Evolutionary conservation across 2,888 invertebrate species (phyloP).

Genomic region (Sarcophaga rosellei): DNA sequence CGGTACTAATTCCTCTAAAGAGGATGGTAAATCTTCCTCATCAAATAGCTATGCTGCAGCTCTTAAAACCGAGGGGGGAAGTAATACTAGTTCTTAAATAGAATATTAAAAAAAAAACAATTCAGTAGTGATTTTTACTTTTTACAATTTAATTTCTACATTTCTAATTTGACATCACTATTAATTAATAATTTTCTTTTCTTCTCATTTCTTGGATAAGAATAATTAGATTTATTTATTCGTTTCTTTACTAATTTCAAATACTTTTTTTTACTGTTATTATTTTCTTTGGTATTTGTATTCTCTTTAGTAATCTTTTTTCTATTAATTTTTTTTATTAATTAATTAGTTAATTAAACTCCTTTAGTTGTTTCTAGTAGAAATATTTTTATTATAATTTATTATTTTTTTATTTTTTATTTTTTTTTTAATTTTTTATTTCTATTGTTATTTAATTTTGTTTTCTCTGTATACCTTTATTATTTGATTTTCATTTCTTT

Average conservation of each 20-base stretch:
- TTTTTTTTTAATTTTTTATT: too few species aligned
- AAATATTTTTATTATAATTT: conserved; percentile 19
- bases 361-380: too few species aligned
- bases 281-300: too few species aligned
- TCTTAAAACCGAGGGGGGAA: conserved; percentile 78
- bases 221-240: too few species aligned
- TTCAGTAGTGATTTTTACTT: neutral
- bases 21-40: conserved; percentile 70
- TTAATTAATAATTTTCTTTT: neutral
- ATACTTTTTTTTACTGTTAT: too few species aligned
- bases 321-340: too few species aligned
- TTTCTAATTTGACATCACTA: conserved; percentile 27
- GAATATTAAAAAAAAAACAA: conserved; percentile 23
- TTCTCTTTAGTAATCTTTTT: too few species aligned
- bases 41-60: conserved; percentile 80
- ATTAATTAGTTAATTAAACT: too few species aligned
- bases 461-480: neutral
- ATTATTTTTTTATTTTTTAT: neutral
- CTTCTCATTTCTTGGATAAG: too few species aligned
- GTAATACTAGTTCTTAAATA: conserved; percentile 73
- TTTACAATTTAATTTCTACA: conserved; percentile 3
- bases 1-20: conserved; percentile 56
- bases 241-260: too few species aligned
- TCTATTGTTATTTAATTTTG: conserved; percentile 3
- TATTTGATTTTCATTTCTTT: conserved; percentile 2